phyloP scores from a whole-genome alignment of 30 jellyfish, hydroid and myxozoan genomes.

The Aurelia aurita region DNA sequence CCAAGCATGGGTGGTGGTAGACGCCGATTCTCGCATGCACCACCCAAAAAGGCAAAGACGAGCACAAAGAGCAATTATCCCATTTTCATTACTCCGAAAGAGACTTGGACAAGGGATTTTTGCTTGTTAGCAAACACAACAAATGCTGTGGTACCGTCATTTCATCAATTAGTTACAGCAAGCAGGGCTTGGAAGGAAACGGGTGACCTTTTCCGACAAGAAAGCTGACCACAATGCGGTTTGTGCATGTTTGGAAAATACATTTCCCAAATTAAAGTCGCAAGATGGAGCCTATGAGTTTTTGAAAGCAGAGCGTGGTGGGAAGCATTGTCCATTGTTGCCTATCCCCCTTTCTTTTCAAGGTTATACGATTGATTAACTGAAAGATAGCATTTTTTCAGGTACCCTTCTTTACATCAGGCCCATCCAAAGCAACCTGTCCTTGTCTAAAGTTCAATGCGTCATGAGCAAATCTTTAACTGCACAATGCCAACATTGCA shows the following conservation, averaged over 20 bases:
- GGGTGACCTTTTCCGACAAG: neutral
- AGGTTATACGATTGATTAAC: neutral
- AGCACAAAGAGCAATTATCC: neutral
- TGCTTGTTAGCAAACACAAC: neutral
- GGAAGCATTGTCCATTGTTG: neutral
- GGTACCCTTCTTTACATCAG: no score
- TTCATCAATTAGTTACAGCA: neutral
- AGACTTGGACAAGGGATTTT: neutral
- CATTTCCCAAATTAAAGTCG: neutral
- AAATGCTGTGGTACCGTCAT: neutral
- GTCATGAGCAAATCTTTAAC: no score
- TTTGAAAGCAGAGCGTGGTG: constrained; percentile 3
- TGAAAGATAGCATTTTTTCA: no score
- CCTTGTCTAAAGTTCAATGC: no score
- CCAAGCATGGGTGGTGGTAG: no score
- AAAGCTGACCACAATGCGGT: neutral
- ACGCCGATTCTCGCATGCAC: no score
- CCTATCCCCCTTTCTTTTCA: neutral
- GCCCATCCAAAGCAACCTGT: no score
- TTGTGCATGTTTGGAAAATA: neutral
- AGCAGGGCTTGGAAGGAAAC: neutral
- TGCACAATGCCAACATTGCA: no score
- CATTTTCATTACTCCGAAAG: neutral
- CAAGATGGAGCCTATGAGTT: neutral
- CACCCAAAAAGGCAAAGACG: no score